Evolutionary conservation across 2,797 vertebrate species (phyloP).

Genomic region (Diplodus puntazzo): DNA sequence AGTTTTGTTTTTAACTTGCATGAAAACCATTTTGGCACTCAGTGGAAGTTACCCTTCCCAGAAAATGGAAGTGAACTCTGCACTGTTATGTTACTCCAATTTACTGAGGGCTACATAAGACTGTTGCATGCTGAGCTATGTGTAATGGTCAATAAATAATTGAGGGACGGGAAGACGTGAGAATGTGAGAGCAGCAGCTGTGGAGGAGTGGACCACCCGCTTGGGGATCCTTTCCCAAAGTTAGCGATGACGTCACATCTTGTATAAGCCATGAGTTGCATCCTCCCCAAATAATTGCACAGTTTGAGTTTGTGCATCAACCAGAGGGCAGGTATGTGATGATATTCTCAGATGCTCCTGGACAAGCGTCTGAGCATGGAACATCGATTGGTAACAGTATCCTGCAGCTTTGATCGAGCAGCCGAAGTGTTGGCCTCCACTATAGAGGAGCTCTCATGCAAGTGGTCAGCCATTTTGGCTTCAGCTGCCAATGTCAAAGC

Average conservation of each 20-base stretch:
- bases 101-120: conserved; percentile 46
- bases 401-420: conserved; percentile 57
- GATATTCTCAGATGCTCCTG: conserved; percentile 51
- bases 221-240: conserved; percentile 59
- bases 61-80: conserved; percentile 31
- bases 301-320: conserved; percentile 15
- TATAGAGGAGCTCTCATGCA: conserved; percentile 30
- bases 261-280: conserved; percentile 24
- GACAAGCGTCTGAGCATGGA: conserved; percentile 48
- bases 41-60: conserved; percentile 5
- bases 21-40: conserved; percentile 32
- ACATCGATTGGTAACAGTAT: conserved; percentile 74
- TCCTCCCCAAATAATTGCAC: conserved; percentile 20
- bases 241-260: conserved; percentile 50
- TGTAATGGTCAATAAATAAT: conserved; percentile 76
- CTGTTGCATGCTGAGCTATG: conserved; percentile 38
- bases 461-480: conserved; percentile 57
- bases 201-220: conserved; percentile 17
- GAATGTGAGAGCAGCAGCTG: conserved; percentile 59
- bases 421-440: conserved; percentile 49
- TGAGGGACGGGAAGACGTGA: conserved; percentile 47
- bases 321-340: conserved; percentile 53
- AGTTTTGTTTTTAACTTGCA: conserved; percentile 30
- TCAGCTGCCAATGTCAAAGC: conserved; percentile 53
- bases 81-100: conserved; percentile 49